Conservation (phyloP, 64 coral and sea anemone genomes). For the Dendrophyllia cribrosa region DNA sequence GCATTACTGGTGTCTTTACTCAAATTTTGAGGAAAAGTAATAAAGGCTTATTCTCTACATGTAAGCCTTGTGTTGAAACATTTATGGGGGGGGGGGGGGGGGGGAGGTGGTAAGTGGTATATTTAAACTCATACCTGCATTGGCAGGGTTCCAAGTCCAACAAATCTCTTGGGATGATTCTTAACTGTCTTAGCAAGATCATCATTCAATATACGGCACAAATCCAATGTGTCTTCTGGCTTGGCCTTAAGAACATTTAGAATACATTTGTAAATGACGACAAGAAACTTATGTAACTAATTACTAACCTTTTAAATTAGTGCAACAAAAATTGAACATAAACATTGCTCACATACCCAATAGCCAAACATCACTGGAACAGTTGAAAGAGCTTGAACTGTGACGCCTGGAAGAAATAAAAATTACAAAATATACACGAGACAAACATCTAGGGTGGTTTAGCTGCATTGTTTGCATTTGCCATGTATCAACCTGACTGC, state of each 20-base stretch:
- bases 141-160: constrained; percentile 93
- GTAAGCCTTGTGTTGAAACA: too few relatives aligned
- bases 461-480: too few relatives aligned
- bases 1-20: too few relatives aligned
- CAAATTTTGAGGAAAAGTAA: too few relatives aligned
- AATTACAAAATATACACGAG: neutral
- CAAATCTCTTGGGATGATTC: constrained; percentile 93
- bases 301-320: too few relatives aligned
- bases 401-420: constrained; percentile 66
- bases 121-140: constrained; percentile 81
- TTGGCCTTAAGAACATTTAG: constrained; percentile 70
- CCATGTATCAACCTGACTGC: too few relatives aligned
- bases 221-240: constrained; percentile 94
- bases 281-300: neutral
- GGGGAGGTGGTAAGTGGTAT: neutral
- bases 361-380: constrained; percentile 97
- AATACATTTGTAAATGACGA: neutral
- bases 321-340: too few relatives aligned
- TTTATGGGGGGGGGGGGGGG: neutral
- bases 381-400: constrained; percentile 83
- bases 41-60: too few relatives aligned
- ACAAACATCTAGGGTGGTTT: too few relatives aligned
- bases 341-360: constrained; percentile 65
- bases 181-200: constrained; percentile 92
- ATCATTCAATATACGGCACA: constrained; percentile 94